Evolutionary conservation across 2,888 invertebrate genomes (phyloP).

Genomic region (Synanthedon vespiformis): DNA sequence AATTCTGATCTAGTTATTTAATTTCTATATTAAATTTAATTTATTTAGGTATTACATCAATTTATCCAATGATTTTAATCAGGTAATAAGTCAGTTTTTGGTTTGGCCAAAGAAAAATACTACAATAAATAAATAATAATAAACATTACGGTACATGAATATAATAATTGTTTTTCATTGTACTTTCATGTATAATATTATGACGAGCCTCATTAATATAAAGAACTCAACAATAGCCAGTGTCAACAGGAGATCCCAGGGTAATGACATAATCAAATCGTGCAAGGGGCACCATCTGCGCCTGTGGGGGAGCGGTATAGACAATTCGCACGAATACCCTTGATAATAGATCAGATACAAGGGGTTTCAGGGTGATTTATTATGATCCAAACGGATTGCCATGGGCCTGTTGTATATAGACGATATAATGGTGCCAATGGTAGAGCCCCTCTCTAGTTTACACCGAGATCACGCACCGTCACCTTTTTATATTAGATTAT

Average conservation of each 20-base stretch:
- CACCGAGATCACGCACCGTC: neutral
- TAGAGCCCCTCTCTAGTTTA: neutral
- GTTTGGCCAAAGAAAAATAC: too few species aligned
- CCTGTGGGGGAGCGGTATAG: slow-evolving; percentile 4
- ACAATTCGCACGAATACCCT: slow-evolving; percentile 42
- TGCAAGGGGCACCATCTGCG: slow-evolving; percentile 34
- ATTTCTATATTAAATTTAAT: too few species aligned
- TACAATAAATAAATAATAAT: too few species aligned
- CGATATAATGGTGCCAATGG: slow-evolving; percentile 13
- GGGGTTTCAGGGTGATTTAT: slow-evolving; percentile 51
- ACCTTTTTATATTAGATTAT: neutral
- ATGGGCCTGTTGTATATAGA: slow-evolving; percentile 32
- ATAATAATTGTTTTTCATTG: too few species aligned
- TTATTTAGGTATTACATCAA: too few species aligned
- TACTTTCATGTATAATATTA: slow-evolving; percentile 12
- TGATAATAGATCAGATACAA: slow-evolving; percentile 40
- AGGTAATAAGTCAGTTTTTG: too few species aligned
- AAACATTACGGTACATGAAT: too few species aligned
- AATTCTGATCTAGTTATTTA: too few species aligned
- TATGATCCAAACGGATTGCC: slow-evolving; percentile 56
- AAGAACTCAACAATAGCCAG: slow-evolving; percentile 29
- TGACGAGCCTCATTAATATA: slow-evolving; percentile 27
- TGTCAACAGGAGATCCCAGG: slow-evolving; percentile 19
- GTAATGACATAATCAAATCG: slow-evolving; percentile 57
- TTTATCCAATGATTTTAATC: too few species aligned